Base-by-base conservation (phyloP, 2,888 invertebrate genomes). In the Aleiodes alternator region DNA sequence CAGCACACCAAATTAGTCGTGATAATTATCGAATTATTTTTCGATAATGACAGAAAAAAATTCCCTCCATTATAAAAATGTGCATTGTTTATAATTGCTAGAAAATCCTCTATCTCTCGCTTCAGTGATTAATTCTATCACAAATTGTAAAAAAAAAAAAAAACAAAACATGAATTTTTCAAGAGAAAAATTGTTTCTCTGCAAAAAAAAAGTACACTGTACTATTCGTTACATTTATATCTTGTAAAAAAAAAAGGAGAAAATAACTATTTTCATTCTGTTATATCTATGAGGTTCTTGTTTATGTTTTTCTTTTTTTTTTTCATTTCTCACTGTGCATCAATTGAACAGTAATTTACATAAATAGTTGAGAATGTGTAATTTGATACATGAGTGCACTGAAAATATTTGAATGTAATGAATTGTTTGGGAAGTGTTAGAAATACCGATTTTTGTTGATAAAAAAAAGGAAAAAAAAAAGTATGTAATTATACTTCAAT, bases 1-100 rank as follows among this genome's bases (percentile, higher is more conserved):
- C 23, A 16, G 23, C 23, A 23, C 8, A 23, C 8, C 14, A 23
- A 16, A 11, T 55, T 16, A 56, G 14, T 29, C 11, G 16, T 56
- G 23, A n/a, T 56, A 11, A 56, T 56, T 16, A 56, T 16, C 34
- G 34, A 48, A 64, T 64, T 64, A 64, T 64, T 64, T 48, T 23
- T 11, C 9, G 48, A 9, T 9, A 16, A 64, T 38, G 16, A 14
- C 64, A 38, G 43, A 43, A 43, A 43, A 43, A 43, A 43, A 64
- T 48, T 64, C 64, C 64, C 64, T 64, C 64, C 61, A 61, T 14
- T 61, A 61, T 64, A 43, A 64, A 23, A 11, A 64, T 64, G 64
- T 43, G 48, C 48, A 48, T 64, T 43, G 14, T 43, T 43, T 48
- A 64, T 64, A 48, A 48, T 64, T 48, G 16, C 23, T 11, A 64